Percentiles rank a stretch among this genome's conserved stretches.
phyloP scores from a whole-genome alignment of 1,140 invertebrate species.

The Zaprionus taronus region DNA sequence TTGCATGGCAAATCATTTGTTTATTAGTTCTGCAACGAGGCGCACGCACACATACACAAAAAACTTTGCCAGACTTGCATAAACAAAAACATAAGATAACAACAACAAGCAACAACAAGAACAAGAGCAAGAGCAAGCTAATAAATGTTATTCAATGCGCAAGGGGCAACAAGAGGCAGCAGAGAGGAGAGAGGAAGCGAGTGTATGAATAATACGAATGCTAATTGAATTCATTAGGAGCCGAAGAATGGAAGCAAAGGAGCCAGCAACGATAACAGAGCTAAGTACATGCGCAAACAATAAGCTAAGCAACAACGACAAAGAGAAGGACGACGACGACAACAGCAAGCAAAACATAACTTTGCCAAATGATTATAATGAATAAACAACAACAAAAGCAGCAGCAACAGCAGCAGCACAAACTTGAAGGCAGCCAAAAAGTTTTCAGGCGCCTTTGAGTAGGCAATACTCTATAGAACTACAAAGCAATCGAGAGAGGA shows the following conservation, averaged over 20 bases:
- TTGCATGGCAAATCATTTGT: constrained; percentile 75
- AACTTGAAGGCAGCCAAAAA: constrained; percentile 38
- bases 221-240: constrained; percentile 77
- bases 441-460: constrained; percentile 27
- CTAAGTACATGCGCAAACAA: constrained; percentile 52
- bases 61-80: constrained; percentile 42
- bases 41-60: constrained; percentile 42
- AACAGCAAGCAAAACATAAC: constrained; percentile 44
- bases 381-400: constrained; percentile 49
- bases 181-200: constrained; percentile 63
- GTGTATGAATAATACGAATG: constrained; percentile 81
- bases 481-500: constrained; percentile 24
- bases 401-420: neutral
- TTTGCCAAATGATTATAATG: constrained; percentile 58
- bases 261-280: constrained; percentile 35
- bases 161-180: constrained; percentile 10
- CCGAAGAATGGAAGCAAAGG: constrained; percentile 17
- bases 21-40: constrained; percentile 66
- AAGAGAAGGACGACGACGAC: constrained; percentile 9
- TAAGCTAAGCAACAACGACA: constrained; percentile 26
- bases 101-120: neutral
- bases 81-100: constrained; percentile 41
- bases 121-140: constrained; percentile 44
- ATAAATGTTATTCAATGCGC: constrained; percentile 77
- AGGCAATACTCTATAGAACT: constrained; percentile 33